Percentiles rank a stretch among this genome's conserved stretches.
These are phyloP conservation scores for Ochlodes sylvanus DNA, from an alignment of 2,888 invertebrate species.

Conservation along the genomic window DNA sequence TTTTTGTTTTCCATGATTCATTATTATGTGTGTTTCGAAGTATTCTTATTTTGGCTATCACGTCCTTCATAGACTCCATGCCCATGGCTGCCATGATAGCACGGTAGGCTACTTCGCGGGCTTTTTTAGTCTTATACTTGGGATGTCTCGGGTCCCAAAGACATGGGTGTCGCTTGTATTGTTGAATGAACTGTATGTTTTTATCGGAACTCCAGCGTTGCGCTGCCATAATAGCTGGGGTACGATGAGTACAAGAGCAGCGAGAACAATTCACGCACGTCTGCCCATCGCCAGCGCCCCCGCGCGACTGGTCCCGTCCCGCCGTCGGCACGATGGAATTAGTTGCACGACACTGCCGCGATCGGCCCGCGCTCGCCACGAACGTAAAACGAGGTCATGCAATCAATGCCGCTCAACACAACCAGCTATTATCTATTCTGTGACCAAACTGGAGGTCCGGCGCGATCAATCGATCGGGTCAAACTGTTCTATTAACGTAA, in stretches of 20 bases:
- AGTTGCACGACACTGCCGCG: neutral
- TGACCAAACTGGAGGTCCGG: neutral
- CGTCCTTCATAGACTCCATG: neutral
- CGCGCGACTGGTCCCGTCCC: neutral
- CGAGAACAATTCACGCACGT: neutral
- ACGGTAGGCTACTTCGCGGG: neutral
- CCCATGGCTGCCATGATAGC: neutral
- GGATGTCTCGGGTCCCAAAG: slow-evolving; percentile 6
- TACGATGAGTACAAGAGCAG: neutral
- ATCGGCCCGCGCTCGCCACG: neutral
- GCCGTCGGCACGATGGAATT: slow-evolving; percentile 4
- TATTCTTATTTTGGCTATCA: neutral
- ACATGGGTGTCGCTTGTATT: slow-evolving; percentile 1
- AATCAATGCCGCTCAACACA: neutral
- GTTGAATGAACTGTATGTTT: slow-evolving; percentile 1
- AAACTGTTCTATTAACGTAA: neutral
- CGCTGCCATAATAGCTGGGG: neutral
- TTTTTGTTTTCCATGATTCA: neutral
- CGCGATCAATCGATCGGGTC: neutral
- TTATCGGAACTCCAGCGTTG: neutral
- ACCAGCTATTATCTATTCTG: too few species aligned
- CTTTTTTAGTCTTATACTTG: neutral
- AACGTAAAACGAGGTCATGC: neutral
- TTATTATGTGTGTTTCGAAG: neutral
- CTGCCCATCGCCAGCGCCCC: neutral